Conservation (phyloP, 2,888 invertebrate genomes). For the Caenorhabditis wallacei region DNA sequence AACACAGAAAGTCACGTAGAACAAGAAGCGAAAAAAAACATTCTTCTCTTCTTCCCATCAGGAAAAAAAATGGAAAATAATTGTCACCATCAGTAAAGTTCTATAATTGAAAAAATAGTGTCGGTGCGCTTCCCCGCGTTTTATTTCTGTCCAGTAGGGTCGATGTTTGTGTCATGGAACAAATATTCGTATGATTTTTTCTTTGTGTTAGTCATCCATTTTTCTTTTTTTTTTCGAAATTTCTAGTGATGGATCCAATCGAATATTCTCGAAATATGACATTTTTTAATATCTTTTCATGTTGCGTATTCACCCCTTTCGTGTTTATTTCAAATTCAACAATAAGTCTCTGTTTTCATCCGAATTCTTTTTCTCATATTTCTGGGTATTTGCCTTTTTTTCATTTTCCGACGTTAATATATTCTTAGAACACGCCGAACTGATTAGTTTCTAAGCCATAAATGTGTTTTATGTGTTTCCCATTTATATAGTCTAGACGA, state of each 20-base stretch:
- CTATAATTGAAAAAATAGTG: slow-evolving; percentile 55
- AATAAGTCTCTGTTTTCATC: neutral
- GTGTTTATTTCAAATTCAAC: neutral
- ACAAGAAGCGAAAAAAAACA: slow-evolving; percentile 3
- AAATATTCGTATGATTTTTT: slow-evolving; percentile 13
- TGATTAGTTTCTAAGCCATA: neutral
- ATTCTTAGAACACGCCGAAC: neutral
- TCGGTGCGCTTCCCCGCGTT: slow-evolving; percentile 10
- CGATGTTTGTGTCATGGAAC: slow-evolving; percentile 31
- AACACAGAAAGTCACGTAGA: slow-evolving; percentile 54
- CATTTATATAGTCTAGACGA: neutral
- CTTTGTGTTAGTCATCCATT: neutral
- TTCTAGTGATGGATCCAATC: neutral
- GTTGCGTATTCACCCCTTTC: neutral
- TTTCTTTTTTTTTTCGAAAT: neutral
- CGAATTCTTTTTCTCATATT: neutral
- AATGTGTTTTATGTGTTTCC: neutral
- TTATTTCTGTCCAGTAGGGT: slow-evolving; percentile 18
- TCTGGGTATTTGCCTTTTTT: neutral
- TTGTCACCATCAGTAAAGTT: slow-evolving; percentile 57
- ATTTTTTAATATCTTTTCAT: neutral
- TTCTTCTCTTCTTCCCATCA: neutral
- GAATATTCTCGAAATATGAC: neutral
- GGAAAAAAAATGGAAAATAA: slow-evolving; percentile 27
- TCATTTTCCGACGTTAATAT: neutral